These are phyloP conservation scores for Philypnodon macrostomus DNA, from an alignment of 2,797 vertebrate genomes.

Conservation along the genomic window DNA sequence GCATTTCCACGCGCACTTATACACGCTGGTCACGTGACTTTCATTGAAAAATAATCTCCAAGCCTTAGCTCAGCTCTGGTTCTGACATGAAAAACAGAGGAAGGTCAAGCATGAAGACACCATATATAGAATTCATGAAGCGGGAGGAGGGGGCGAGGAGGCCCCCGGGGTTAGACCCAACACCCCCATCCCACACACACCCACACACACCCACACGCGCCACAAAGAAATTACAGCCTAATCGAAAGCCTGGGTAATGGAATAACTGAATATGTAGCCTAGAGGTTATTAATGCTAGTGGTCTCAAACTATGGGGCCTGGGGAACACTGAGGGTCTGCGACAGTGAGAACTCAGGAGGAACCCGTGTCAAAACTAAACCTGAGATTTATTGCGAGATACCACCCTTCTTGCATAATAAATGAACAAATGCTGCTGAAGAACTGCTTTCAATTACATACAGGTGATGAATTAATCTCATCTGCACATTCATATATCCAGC, in stretches of 20 bases:
- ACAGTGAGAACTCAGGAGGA: constrained; percentile 15
- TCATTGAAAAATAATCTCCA: constrained; percentile 29
- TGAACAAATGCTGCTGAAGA: too few relatives aligned
- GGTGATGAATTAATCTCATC: too few relatives aligned
- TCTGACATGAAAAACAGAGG: constrained; percentile 20
- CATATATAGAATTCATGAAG: constrained; percentile 15
- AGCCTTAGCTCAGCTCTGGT: constrained; percentile 25
- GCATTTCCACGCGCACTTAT: constrained; percentile 42
- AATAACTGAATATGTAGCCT: constrained; percentile 68
- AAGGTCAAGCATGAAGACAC: constrained; percentile 35
- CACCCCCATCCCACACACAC: constrained; percentile 13
- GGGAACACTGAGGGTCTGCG: constrained; percentile 31
- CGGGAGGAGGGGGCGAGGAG: constrained; percentile 30
- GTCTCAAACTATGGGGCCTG: constrained; percentile 33
- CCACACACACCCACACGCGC: constrained; percentile 15
- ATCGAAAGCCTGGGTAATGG: constrained; percentile 67
- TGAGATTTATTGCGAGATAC: too few relatives aligned
- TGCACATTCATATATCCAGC: too few relatives aligned
- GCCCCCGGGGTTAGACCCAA: constrained; percentile 41
- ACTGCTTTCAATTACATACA: too few relatives aligned
- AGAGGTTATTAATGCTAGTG: constrained; percentile 63
- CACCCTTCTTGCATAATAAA: background rate
- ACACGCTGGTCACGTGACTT: constrained; percentile 51
- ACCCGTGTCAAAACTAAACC: constrained; percentile 8
- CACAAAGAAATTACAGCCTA: constrained; percentile 60